Conservation (phyloP, 1,140 invertebrate genomes). For the Drosophila kepulauana region DNA sequence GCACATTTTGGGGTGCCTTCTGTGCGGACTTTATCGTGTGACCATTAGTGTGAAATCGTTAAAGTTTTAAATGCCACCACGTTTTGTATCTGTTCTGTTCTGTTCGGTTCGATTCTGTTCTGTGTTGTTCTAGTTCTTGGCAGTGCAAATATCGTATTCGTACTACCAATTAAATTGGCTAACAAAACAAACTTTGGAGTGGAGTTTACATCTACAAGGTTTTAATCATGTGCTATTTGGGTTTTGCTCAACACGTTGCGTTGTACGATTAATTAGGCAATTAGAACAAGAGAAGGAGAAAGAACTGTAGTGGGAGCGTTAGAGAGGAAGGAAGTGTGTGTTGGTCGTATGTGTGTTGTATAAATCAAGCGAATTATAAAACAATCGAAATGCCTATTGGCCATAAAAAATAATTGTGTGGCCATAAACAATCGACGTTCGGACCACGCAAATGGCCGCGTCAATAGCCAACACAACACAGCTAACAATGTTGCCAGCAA, state of each 20-base stretch:
- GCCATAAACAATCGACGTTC: constrained; percentile 35
- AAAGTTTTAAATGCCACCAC: constrained; percentile 78
- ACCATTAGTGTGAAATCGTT: constrained; percentile 80
- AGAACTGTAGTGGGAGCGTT: constrained; percentile 11
- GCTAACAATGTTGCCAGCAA: constrained; percentile 53
- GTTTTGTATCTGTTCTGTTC: constrained; percentile 50
- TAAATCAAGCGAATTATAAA: constrained; percentile 76
- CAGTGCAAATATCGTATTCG: constrained; percentile 62
- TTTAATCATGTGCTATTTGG: constrained; percentile 55
- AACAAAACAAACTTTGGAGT: constrained; percentile 32
- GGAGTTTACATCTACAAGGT: constrained; percentile 45
- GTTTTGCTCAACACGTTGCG: constrained; percentile 30
- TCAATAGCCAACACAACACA: constrained; percentile 11
- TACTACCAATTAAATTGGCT: constrained; percentile 70
- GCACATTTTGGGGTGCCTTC: constrained; percentile 17
- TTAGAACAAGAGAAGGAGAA: constrained; percentile 22
- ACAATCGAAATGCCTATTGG: constrained; percentile 56
- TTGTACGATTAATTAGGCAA: constrained; percentile 70
- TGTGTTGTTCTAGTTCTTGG: constrained; percentile 51
- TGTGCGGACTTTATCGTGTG: constrained; percentile 60
- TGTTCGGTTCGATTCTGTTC: constrained; percentile 10
- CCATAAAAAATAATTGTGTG: constrained; percentile 45
- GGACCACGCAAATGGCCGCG: constrained; percentile 20
- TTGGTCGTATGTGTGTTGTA: constrained; percentile 17
- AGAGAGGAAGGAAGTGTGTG: constrained; percentile 22